Percentiles rank a stretch among this genome's conserved stretches.
Evolutionary conservation across 2,113 vertebrate genomes (phyloP).

Genomic region (Cavia aperea): DNA sequence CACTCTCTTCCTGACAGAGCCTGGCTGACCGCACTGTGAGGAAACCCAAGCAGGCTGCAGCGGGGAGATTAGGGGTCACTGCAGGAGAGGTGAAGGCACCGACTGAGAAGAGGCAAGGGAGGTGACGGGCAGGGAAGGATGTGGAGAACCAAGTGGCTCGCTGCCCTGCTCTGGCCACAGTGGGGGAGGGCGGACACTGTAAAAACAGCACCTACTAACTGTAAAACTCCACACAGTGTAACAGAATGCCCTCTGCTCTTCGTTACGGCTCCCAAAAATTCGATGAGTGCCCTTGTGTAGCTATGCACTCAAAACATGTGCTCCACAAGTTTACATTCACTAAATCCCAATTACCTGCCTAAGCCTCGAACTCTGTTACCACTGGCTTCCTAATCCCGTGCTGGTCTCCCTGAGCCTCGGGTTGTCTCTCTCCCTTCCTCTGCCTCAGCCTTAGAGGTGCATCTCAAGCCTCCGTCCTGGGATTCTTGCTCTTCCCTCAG

Average conservation of each 20-base stretch:
- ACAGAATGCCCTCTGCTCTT: background rate
- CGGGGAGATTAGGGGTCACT: background rate
- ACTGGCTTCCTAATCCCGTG: background rate
- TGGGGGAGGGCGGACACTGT: background rate
- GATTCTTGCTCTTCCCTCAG: background rate
- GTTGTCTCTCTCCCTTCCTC: background rate
- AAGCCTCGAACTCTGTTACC: background rate
- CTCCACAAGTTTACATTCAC: background rate
- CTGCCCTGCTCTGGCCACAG: background rate
- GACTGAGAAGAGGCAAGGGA: background rate
- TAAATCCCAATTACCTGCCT: background rate
- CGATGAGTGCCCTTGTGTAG: background rate
- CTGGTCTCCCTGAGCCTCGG: background rate
- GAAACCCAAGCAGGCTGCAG: conserved; percentile 5
- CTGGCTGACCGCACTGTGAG: background rate
- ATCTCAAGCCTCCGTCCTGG: background rate
- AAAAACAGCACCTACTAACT: background rate
- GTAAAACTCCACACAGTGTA: background rate
- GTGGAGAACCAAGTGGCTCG: background rate
- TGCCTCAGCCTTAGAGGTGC: background rate
- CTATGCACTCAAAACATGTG: background rate
- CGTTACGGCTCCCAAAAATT: background rate
- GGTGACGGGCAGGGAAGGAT: background rate
- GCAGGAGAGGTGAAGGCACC: background rate
- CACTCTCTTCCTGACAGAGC: background rate